A percentile compares a stretch with the other conserved stretches of the same genome.
Evolutionary conservation across 2,797 vertebrate genomes (phyloP).

Genomic region (Sternarchorhynchus goeldii): DNA sequence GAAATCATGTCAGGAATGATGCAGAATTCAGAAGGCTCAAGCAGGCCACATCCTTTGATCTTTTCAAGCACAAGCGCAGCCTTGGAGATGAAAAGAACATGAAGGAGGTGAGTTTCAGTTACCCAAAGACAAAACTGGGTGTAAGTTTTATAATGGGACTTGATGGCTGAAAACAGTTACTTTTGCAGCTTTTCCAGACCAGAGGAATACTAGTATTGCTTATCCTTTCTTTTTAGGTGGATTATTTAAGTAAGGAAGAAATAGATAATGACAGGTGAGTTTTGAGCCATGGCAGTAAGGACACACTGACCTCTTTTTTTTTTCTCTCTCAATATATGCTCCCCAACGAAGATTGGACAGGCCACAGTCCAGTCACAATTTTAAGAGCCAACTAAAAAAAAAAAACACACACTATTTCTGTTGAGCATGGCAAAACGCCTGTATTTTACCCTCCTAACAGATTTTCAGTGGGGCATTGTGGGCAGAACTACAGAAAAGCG

Average conservation of each 20-base stretch:
- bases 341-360: neutral
- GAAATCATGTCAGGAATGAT: conserved; percentile 64
- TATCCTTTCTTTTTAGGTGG: conserved; percentile 83
- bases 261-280: conserved; percentile 82
- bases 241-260: conserved; percentile 79
- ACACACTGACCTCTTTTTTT: conserved; percentile 35
- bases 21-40: conserved; percentile 60
- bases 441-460: conserved; percentile 65
- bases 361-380: neutral
- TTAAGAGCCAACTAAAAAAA: neutral
- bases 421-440: too few relatives aligned
- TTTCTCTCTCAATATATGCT: neutral
- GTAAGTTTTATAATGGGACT: conserved; percentile 1
- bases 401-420: neutral
- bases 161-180: conserved; percentile 21
- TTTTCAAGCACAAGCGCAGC: conserved; percentile 61
- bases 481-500: conserved; percentile 76
- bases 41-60: conserved; percentile 64
- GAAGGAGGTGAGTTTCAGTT: conserved; percentile 73
- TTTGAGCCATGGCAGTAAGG: conserved; percentile 57
- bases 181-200: conserved; percentile 29
- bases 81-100: conserved; percentile 74
- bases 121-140: neutral
- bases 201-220: conserved; percentile 68
- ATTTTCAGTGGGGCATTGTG: conserved; percentile 81